These are phyloP conservation scores for Tangara arthus DNA, from an alignment of 2,797 vertebrate genomes.

Conservation along the genomic window DNA sequence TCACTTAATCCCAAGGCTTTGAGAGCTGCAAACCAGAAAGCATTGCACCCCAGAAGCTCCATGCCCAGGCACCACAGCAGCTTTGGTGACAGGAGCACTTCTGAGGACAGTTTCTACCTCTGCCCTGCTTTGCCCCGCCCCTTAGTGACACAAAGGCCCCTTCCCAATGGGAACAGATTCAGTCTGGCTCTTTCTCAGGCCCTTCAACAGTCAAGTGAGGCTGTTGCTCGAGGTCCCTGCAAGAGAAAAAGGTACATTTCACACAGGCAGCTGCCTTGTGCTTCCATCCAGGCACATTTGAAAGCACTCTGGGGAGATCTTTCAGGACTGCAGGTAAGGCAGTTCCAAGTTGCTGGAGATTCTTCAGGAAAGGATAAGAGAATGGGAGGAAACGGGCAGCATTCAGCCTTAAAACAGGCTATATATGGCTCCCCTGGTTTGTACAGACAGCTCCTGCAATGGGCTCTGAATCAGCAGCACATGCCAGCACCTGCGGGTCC, in stretches of 20 bases:
- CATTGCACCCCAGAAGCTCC: too few relatives aligned
- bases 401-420: neutral
- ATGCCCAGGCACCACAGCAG: fast-evolving
- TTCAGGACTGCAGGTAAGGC: neutral
- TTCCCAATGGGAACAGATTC: neutral
- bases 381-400: neutral
- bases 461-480: neutral
- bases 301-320: neutral
- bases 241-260: neutral
- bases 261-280: neutral
- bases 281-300: neutral
- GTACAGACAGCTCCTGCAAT: neutral
- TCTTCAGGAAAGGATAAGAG: neutral
- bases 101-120: neutral
- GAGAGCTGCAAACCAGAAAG: neutral
- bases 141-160: neutral
- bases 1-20: neutral
- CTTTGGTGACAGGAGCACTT: fast-evolving
- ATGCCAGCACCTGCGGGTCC: fast-evolving
- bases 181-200: neutral
- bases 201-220: neutral
- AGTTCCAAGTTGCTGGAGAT: neutral
- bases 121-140: fast-evolving
- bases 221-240: neutral
- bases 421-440: neutral